Conservation (phyloP, 2,113 vertebrate genomes). For the Eurypyga helias region DNA sequence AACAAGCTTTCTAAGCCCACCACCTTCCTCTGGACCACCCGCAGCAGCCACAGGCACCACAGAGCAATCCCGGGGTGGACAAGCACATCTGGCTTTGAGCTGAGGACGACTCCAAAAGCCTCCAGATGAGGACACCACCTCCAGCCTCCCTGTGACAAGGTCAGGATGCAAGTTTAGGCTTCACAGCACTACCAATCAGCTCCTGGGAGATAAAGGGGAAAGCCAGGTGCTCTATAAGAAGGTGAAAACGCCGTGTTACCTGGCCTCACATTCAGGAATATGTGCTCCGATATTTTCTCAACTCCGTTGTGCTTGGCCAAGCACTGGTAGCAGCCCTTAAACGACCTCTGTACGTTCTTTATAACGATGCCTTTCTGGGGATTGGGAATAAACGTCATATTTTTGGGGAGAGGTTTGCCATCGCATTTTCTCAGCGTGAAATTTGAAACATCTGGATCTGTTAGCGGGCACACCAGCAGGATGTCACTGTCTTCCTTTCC, state of each 20-base stretch:
- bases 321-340: constrained; percentile 88
- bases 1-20: neutral
- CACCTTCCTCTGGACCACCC: neutral
- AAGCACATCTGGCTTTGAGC: neutral
- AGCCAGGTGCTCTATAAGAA: neutral
- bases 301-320: constrained; percentile 73
- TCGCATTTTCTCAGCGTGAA: constrained; percentile 83
- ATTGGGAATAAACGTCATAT: constrained; percentile 78
- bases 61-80: neutral
- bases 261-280: constrained; percentile 78
- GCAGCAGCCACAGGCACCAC: neutral
- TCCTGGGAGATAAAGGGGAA: neutral
- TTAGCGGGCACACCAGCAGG: constrained; percentile 86
- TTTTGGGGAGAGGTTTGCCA: constrained; percentile 72
- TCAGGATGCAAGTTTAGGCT: neutral
- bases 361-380: constrained; percentile 86
- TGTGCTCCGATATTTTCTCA: constrained; percentile 34
- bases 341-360: constrained; percentile 77
- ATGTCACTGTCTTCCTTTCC: constrained; percentile 79
- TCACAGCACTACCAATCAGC: neutral
- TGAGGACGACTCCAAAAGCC: neutral
- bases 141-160: neutral
- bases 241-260: constrained; percentile 63
- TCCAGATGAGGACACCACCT: neutral
- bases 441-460: constrained; percentile 84